A percentile compares a stretch with the other conserved stretches of the same genome.
These are phyloP conservation scores for Deilephila elpenor DNA, from an alignment of 2,888 invertebrate genomes.

Conservation along the genomic window DNA sequence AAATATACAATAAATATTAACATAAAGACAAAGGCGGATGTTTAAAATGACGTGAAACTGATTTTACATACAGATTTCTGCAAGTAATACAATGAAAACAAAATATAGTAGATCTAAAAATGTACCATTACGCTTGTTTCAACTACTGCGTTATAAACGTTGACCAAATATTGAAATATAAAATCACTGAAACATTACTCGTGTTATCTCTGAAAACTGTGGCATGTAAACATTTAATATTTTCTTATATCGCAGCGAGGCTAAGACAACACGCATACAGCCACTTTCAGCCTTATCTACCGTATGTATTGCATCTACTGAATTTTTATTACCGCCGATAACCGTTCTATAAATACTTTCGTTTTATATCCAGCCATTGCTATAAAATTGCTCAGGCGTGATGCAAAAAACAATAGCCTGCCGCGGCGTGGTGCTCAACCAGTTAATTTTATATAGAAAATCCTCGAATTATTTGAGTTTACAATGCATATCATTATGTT, in stretches of 20 bases:
- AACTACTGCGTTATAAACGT: neutral
- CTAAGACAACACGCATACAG: conserved; percentile 42
- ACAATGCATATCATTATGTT: neutral
- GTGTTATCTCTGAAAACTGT: conserved; percentile 38
- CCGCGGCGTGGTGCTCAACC: neutral
- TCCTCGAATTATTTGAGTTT: neutral
- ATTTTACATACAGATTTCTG: too few species aligned
- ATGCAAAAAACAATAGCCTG: conserved; percentile 9
- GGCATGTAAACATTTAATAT: conserved; percentile 52
- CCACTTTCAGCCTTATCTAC: conserved; percentile 50
- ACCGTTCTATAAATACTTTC: conserved; percentile 49
- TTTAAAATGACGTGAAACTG: too few species aligned
- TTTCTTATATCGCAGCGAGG: conserved; percentile 47
- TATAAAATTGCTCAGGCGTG: conserved; percentile 22
- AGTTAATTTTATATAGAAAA: neutral
- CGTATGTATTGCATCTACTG: conserved; percentile 52
- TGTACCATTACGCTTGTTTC: neutral
- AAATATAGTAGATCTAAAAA: neutral
- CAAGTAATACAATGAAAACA: neutral
- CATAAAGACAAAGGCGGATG: too few species aligned
- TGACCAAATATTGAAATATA: conserved; percentile 24
- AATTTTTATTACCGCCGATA: conserved; percentile 61
- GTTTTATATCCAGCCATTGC: conserved; percentile 8
- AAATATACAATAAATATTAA: too few species aligned
- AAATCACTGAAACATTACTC: conserved; percentile 17